phyloP scores from a whole-genome alignment of 2,113 vertebrate genomes.

The Piprites chloris region DNA sequence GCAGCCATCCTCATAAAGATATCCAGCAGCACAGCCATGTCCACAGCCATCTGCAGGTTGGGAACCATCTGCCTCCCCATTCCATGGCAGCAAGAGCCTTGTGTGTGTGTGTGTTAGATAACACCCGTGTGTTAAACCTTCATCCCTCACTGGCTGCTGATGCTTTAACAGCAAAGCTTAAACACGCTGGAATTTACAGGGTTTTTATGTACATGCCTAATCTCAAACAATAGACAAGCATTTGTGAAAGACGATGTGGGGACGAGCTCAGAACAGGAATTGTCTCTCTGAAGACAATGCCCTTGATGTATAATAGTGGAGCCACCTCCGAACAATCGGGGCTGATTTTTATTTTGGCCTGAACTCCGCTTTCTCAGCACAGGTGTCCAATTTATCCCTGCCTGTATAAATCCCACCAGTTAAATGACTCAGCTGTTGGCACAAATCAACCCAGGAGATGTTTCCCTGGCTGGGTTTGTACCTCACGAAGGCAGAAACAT shows the following conservation, averaged over 20 bases:
- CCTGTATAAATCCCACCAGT: constrained; percentile 38
- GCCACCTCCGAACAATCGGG: background rate
- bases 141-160: background rate
- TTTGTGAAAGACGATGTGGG: background rate
- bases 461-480: background rate
- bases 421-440: constrained; percentile 55
- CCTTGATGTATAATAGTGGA: constrained; percentile 32
- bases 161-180: background rate
- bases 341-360: constrained; percentile 58
- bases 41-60: fast-evolving
- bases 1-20: background rate
- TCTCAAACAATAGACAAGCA: background rate
- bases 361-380: background rate
- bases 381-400: constrained; percentile 37
- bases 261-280: background rate
- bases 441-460: background rate
- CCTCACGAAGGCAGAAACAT: background rate
- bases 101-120: background rate
- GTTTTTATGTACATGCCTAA: background rate
- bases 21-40: background rate
- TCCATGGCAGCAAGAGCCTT: background rate
- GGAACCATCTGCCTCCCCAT: background rate
- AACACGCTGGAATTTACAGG: background rate
- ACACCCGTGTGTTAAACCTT: background rate
- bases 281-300: constrained; percentile 13